Percentiles rank a stretch among this genome's conserved stretches.
Conservation (phyloP, 2,888 invertebrate species). For the Lasioglossum malachurum region DNA sequence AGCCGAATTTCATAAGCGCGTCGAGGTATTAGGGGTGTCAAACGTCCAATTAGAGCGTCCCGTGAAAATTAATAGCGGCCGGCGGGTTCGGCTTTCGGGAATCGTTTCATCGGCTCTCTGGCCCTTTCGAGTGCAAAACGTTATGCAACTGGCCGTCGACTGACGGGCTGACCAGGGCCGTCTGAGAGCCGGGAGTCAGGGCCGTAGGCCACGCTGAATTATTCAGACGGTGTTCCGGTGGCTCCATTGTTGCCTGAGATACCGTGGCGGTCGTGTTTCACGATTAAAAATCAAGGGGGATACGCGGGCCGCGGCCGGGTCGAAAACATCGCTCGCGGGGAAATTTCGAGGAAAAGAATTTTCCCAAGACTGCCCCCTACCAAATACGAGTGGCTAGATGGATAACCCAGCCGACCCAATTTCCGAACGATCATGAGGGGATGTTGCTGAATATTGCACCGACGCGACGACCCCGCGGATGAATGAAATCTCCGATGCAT, state of each 20-base stretch:
- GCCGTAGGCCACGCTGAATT: constrained; percentile 69
- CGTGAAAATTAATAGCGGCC: constrained; percentile 63
- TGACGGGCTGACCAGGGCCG: constrained; percentile 51
- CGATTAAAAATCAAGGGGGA: constrained; percentile 67
- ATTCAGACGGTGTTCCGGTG: constrained; percentile 61
- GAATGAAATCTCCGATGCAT: constrained; percentile 36
- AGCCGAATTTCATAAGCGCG: constrained; percentile 59
- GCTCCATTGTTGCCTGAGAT: constrained; percentile 66
- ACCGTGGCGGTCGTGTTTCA: constrained; percentile 60
- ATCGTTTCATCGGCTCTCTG: constrained; percentile 39
- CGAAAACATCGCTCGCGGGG: constrained; percentile 34
- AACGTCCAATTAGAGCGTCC: constrained; percentile 67
- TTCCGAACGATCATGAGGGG: background rate
- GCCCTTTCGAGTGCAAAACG: constrained; percentile 48
- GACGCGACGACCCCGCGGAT: constrained; percentile 18
- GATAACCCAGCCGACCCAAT: constrained; percentile 40
- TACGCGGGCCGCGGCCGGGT: background rate
- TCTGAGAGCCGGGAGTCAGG: constrained; percentile 50
- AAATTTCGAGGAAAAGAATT: constrained; percentile 46
- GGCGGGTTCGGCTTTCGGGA: constrained; percentile 47
- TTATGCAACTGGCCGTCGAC: constrained; percentile 32
- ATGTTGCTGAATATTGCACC: constrained; percentile 19
- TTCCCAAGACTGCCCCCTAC: background rate
- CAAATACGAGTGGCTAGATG: constrained; percentile 29
- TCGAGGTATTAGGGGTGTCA: constrained; percentile 65